These are phyloP conservation scores for Neomonachus schauinslandi DNA, from an alignment of 2,113 vertebrate species.

Conservation along the genomic window DNA sequence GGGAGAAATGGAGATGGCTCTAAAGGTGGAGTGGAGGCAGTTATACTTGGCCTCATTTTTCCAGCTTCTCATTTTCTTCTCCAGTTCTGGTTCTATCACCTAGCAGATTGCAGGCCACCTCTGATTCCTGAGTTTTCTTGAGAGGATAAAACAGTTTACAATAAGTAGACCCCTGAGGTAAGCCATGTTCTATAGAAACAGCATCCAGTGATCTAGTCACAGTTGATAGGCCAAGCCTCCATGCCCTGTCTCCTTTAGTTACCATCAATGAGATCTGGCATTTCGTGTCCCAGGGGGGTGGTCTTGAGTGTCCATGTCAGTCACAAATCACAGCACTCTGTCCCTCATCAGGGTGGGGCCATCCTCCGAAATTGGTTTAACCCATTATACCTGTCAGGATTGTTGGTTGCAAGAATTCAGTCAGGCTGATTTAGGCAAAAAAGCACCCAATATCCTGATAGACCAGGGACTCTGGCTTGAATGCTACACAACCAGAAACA, in stretches of 20 bases:
- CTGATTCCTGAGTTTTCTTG: background rate
- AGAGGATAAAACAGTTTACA: background rate
- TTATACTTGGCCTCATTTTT: background rate
- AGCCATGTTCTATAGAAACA: background rate
- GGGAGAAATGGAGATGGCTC: background rate
- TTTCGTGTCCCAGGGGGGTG: background rate
- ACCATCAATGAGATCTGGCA: background rate
- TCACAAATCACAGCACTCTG: background rate
- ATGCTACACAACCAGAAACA: background rate
- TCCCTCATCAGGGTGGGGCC: background rate
- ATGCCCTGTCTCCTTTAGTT: background rate
- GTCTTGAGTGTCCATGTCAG: background rate
- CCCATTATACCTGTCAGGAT: background rate
- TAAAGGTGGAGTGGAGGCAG: background rate
- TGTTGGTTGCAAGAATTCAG: background rate
- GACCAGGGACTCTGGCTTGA: background rate
- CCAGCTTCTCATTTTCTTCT: constrained; percentile 6
- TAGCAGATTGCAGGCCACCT: background rate
- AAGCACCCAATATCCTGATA: background rate
- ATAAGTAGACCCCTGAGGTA: background rate
- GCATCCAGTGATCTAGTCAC: background rate
- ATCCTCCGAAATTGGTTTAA: background rate
- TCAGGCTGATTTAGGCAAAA: background rate
- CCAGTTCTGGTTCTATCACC: background rate
- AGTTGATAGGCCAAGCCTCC: background rate